phyloP scores from a whole-genome alignment of 2,888 invertebrate genomes.

The Trichogramma dendrolimi region DNA sequence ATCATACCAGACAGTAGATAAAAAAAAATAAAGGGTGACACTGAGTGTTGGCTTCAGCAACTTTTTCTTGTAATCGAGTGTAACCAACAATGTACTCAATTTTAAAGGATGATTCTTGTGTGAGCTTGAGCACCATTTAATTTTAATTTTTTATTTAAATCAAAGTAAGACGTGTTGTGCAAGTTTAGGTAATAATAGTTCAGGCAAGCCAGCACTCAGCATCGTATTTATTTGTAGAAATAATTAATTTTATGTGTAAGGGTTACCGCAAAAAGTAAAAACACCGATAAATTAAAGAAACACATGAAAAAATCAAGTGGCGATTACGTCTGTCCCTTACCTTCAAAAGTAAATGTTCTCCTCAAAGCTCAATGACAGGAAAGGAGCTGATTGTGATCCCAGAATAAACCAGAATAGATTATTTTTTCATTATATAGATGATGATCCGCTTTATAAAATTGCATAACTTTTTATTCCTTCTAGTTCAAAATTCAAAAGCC shows the following conservation, averaged over 20 bases:
- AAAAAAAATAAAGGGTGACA: slow-evolving; percentile 43
- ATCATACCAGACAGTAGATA: slow-evolving; percentile 50
- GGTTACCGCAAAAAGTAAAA: slow-evolving; percentile 45
- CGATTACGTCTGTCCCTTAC: slow-evolving; percentile 54
- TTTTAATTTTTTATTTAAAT: too few relatives aligned
- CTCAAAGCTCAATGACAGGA: slow-evolving; percentile 54
- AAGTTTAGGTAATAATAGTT: neutral
- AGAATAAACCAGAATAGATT: slow-evolving; percentile 54
- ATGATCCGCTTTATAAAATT: slow-evolving; percentile 37
- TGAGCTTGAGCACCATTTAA: neutral
- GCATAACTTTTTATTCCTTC: slow-evolving; percentile 31
- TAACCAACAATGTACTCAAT: neutral
- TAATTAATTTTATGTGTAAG: slow-evolving; percentile 37
- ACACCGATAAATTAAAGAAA: slow-evolving; percentile 32
- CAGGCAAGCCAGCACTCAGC: slow-evolving; percentile 16
- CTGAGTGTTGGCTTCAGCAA: slow-evolving; percentile 45
- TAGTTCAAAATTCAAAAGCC: neutral
- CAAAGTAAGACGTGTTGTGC: too few relatives aligned
- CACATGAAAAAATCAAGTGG: slow-evolving; percentile 51
- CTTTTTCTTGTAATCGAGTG: slow-evolving; percentile 11
- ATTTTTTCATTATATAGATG: slow-evolving; percentile 49
- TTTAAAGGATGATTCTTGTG: neutral
- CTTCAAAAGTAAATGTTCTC: slow-evolving; percentile 55
- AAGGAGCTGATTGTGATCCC: slow-evolving; percentile 54
- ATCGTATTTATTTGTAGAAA: slow-evolving; percentile 8